phyloP scores from a whole-genome alignment of 2,797 vertebrate species.

The Spea hammondii region DNA sequence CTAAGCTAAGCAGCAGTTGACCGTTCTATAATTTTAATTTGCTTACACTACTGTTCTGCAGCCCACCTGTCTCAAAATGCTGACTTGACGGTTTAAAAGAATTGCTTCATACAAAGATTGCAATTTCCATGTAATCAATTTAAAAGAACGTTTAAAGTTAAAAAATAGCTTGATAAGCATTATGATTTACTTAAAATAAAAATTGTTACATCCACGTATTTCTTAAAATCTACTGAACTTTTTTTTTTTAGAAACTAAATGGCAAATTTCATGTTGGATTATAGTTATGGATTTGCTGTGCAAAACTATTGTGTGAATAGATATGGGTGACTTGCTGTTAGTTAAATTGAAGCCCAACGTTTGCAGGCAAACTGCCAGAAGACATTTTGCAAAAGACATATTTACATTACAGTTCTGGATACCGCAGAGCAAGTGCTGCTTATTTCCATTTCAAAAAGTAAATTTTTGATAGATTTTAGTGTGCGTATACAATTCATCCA shows the following conservation, averaged over 20 bases:
- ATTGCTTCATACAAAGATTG: slow-evolving; percentile 51
- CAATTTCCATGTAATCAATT: slow-evolving; percentile 51
- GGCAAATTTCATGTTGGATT: neutral
- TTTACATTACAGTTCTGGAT: neutral
- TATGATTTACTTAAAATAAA: slow-evolving; percentile 49
- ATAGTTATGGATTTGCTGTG: slow-evolving; percentile 6
- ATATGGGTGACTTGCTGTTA: neutral
- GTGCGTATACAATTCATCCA: neutral
- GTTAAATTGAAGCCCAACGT: neutral
- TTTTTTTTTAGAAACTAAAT: neutral
- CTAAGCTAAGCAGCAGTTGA: slow-evolving; percentile 46
- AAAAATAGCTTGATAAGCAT: slow-evolving; percentile 49
- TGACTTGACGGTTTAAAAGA: slow-evolving; percentile 45
- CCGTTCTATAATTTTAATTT: slow-evolving; percentile 47
- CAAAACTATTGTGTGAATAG: neutral
- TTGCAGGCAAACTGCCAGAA: neutral
- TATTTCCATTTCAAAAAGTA: neutral
- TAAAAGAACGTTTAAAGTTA: slow-evolving; percentile 49
- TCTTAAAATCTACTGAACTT: slow-evolving; percentile 28
- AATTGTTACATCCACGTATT: slow-evolving; percentile 38
- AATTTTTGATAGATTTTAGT: neutral
- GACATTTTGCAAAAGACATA: neutral
- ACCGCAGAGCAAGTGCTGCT: neutral
- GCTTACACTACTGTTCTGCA: slow-evolving; percentile 46
- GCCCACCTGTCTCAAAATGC: slow-evolving; percentile 49